These are phyloP conservation scores for Thysanoteuthis rhombus DNA, from an alignment of 2,888 invertebrate species.

Conservation along the genomic window DNA sequence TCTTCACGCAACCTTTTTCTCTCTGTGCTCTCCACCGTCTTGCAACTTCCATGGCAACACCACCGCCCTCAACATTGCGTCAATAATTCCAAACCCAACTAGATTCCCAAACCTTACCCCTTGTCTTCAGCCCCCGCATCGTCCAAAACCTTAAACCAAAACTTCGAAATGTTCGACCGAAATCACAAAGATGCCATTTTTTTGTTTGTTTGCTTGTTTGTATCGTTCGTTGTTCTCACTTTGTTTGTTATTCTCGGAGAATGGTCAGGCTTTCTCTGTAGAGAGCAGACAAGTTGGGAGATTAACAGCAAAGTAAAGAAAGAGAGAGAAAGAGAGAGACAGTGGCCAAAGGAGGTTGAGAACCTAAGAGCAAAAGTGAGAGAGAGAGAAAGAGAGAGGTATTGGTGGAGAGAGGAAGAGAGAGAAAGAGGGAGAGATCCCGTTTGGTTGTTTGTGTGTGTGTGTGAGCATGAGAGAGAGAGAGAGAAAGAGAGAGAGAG, in stretches of 20 bases:
- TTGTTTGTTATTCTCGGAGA: not conserved
- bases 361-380: not conserved
- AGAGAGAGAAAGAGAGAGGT: not conserved
- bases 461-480: no score
- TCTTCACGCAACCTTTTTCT: slow-evolving; percentile 12
- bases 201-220: not conserved
- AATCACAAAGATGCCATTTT: not conserved
- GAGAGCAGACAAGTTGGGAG: not conserved
- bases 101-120: not conserved
- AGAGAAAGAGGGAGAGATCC: not conserved
- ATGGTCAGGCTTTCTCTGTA: not conserved
- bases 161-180: not conserved
- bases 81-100: not conserved
- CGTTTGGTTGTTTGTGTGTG: no score
- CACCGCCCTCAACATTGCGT: not conserved
- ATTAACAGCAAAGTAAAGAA: not conserved
- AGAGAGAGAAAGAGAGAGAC: no score
- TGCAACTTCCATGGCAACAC: not conserved
- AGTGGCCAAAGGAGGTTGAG: no score
- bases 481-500: no score
- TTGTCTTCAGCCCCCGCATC: not conserved
- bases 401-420: not conserved
- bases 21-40: not conserved
- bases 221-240: not conserved
- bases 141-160: not conserved